These are phyloP conservation scores for Cyphomyrus discorhynchus DNA, from an alignment of 2,113 vertebrate genomes.

Conservation along the genomic window DNA sequence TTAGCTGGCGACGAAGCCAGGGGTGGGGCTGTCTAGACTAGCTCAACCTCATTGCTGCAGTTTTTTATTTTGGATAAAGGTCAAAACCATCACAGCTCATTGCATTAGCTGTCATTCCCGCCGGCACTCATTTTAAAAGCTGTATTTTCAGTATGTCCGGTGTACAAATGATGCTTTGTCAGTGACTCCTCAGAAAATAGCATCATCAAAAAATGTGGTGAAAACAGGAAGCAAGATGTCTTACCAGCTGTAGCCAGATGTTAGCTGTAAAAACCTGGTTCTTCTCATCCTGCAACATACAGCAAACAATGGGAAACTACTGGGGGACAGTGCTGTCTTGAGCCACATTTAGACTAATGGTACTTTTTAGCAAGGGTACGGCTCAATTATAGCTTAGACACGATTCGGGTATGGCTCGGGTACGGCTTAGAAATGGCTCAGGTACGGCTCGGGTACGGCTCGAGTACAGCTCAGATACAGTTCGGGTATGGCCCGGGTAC, in stretches of 20 bases:
- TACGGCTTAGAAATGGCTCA: no score
- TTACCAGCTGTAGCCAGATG: constrained; percentile 88
- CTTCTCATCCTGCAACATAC: constrained; percentile 80
- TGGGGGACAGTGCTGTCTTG: background rate
- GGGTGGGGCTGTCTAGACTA: background rate
- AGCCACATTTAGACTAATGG: background rate
- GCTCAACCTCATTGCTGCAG: background rate
- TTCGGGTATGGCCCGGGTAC: no score
- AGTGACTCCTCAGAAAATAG: background rate
- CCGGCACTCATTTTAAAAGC: background rate
- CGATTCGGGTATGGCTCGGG: no score
- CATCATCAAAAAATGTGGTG: background rate
- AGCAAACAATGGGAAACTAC: background rate
- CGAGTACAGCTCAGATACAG: no score
- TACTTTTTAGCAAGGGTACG: background rate
- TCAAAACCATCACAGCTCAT: constrained; percentile 14
- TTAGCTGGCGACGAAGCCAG: background rate
- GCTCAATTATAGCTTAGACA: no score
- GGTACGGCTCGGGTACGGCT: no score
- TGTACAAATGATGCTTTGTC: background rate
- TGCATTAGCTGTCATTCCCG: background rate
- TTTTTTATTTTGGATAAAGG: constrained; percentile 21
- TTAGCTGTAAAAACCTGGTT: constrained; percentile 93
- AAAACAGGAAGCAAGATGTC: constrained; percentile 12
- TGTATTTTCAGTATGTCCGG: background rate